These are phyloP conservation scores for Cliona cf. orientalis DNA, from an alignment of 37 sponge, comb jelly and placozoan genomes.

Conservation along the genomic window DNA sequence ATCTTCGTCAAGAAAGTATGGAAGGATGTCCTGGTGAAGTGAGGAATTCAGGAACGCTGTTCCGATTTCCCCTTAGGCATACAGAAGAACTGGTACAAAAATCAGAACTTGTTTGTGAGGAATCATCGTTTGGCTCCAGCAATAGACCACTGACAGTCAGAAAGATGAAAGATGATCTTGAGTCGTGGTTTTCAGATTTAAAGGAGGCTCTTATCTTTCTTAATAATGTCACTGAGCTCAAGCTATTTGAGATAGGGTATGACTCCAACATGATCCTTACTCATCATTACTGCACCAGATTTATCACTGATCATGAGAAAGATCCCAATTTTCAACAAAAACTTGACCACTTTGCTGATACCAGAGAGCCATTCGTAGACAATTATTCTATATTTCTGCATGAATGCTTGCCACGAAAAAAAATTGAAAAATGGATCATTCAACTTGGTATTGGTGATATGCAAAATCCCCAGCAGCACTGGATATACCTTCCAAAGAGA, in stretches of 20 bases:
- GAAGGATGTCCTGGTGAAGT: background rate
- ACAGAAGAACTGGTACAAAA: constrained; percentile 7
- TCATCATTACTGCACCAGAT: background rate
- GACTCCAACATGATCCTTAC: background rate
- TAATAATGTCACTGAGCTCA: constrained; percentile 50
- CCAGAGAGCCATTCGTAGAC: too few species aligned
- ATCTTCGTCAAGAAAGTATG: background rate
- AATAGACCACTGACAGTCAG: background rate
- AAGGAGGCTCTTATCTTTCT: constrained; percentile 66
- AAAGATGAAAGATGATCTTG: constrained; percentile 28
- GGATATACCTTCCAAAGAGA: constrained; percentile 12
- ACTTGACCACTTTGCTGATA: too few species aligned
- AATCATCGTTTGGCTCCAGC: too few species aligned
- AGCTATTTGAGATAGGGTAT: constrained; percentile 42
- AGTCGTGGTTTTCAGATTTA: constrained; percentile 39
- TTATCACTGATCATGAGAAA: too few species aligned
- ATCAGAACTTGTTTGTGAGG: constrained; percentile 30
- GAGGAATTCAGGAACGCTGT: constrained; percentile 22
- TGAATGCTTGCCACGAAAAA: background rate
- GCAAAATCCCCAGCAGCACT: background rate
- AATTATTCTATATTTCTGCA: too few species aligned
- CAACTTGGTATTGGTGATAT: constrained; percentile 73
- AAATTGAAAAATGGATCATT: constrained; percentile 58
- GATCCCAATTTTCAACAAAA: too few species aligned
- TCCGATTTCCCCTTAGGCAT: constrained; percentile 51